These are phyloP conservation scores for Sceloporus tristichus DNA, from an alignment of 2,113 vertebrate genomes.

Conservation along the genomic window DNA sequence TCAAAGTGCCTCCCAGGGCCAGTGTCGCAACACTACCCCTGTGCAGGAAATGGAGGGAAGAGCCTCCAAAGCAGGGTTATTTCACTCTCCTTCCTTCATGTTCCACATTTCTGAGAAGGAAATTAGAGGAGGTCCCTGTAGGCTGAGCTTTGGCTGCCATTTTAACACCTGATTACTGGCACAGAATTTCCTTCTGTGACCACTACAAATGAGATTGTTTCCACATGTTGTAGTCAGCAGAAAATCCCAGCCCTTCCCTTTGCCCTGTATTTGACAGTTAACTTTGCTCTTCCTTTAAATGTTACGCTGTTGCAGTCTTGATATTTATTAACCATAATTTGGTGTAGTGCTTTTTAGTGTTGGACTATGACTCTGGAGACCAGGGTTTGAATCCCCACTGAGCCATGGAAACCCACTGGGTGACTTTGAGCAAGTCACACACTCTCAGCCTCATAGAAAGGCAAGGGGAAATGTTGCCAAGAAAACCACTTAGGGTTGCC, in stretches of 20 bases:
- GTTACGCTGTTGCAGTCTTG: neutral
- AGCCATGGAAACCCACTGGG: too few species aligned
- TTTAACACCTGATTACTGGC: neutral
- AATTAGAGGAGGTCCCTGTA: neutral
- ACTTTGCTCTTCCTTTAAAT: neutral
- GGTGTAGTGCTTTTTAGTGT: too few species aligned
- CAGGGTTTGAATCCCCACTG: too few species aligned
- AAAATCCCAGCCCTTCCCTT: neutral
- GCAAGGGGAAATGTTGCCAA: too few species aligned
- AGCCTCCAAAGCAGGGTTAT: too few species aligned
- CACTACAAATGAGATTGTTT: neutral
- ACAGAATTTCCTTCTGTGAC: neutral
- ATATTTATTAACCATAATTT: neutral
- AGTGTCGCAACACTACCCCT: neutral
- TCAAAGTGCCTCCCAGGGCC: neutral
- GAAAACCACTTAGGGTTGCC: too few species aligned
- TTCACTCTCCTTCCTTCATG: neutral
- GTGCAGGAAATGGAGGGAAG: too few species aligned
- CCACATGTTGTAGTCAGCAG: neutral
- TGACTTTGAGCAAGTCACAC: too few species aligned
- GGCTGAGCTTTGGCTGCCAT: neutral
- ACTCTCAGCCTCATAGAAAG: too few species aligned
- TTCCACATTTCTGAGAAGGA: neutral
- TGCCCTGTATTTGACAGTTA: too few species aligned
- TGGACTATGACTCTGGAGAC: too few species aligned